phyloP scores from a whole-genome alignment of 2,797 vertebrate species.

The Limnodromus scolopaceus region DNA sequence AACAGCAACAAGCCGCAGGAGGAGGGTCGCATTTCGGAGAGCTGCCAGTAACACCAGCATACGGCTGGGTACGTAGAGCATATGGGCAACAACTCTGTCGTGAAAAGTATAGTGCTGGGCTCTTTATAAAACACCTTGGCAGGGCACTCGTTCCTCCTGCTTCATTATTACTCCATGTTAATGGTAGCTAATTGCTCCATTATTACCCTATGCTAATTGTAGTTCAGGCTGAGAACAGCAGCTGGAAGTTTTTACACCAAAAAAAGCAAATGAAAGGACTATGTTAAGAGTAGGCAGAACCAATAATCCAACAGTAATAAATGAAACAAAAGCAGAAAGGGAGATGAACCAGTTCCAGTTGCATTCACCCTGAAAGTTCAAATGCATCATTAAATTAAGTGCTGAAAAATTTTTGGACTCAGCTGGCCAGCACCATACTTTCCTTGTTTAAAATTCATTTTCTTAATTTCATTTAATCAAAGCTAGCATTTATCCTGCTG shows the following conservation, averaged over 20 bases:
- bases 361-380: slow-evolving; percentile 6
- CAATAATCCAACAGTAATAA: neutral
- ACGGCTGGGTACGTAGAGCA: neutral
- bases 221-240: neutral
- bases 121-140: neutral
- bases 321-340: neutral
- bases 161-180: neutral
- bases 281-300: neutral
- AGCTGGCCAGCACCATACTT: neutral
- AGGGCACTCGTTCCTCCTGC: neutral
- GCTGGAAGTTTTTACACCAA: neutral
- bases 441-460: slow-evolving; percentile 43
- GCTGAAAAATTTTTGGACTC: neutral
- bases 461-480: slow-evolving; percentile 19
- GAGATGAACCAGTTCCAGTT: neutral
- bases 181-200: slow-evolving; percentile 2
- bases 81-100: neutral
- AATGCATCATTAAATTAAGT: neutral
- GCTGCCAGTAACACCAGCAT: neutral
- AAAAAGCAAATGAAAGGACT: neutral
- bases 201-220: neutral
- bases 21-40: neutral
- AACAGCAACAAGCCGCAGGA: neutral
- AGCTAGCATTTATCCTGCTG: neutral
- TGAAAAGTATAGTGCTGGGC: neutral